Evolutionary conservation across 2,888 invertebrate species (phyloP).

Genomic region (Microctonus brassicae): DNA sequence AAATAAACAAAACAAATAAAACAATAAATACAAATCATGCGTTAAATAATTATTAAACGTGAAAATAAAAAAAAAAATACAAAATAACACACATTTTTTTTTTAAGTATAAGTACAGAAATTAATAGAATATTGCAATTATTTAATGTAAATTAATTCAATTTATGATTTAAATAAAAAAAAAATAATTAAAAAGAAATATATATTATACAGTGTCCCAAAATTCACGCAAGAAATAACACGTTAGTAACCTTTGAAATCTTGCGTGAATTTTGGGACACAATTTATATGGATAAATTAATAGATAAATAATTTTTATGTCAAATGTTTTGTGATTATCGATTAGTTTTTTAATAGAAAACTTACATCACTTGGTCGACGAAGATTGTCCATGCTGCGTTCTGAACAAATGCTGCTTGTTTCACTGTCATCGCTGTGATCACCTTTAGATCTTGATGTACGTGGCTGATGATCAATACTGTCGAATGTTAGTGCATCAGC

Average conservation of each 20-base stretch:
- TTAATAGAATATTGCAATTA: neutral
- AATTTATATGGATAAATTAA: too few relatives aligned
- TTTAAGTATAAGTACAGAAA: neutral
- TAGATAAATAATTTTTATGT: too few relatives aligned
- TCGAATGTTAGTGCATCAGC: constrained; percentile 77
- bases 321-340: neutral
- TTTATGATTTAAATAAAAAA: neutral
- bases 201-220: too few relatives aligned
- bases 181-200: neutral
- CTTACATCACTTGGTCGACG: constrained; percentile 85
- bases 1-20: constrained; percentile 26
- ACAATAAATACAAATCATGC: constrained; percentile 20
- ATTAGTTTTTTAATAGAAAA: constrained; percentile 47
- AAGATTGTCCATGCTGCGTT: constrained; percentile 87
- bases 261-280: too few relatives aligned
- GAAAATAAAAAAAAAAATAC: constrained; percentile 30
- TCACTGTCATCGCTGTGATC: constrained; percentile 92
- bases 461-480: constrained; percentile 61
- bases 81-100: constrained; percentile 21
- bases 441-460: constrained; percentile 60
- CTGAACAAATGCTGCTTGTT: constrained; percentile 96
- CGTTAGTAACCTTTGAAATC: too few relatives aligned
- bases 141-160: neutral
- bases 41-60: constrained; percentile 18
- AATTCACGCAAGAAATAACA: too few relatives aligned